These are phyloP conservation scores for Alosa alosa DNA, from an alignment of 2,113 vertebrate genomes.

Conservation along the genomic window DNA sequence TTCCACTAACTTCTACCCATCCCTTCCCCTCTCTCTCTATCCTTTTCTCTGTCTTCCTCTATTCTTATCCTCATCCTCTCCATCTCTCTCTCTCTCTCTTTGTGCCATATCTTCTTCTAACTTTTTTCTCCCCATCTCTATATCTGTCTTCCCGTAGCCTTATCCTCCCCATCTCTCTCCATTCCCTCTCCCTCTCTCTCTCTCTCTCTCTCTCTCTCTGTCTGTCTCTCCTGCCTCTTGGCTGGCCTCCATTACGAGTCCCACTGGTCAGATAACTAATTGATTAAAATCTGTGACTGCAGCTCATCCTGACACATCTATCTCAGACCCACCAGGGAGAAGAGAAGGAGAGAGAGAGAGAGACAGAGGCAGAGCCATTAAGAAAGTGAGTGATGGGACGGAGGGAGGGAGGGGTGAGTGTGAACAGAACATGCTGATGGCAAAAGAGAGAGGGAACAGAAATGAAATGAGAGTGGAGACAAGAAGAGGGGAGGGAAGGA, in stretches of 20 bases:
- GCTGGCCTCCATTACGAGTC: neutral
- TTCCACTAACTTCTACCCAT: no score
- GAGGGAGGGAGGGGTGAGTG: neutral
- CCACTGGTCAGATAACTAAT: conserved; percentile 11
- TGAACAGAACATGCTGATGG: neutral
- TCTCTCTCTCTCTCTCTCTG: neutral
- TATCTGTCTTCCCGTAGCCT: no score
- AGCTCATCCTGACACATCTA: neutral
- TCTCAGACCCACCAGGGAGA: conserved; percentile 74
- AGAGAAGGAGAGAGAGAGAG: neutral
- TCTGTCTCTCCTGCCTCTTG: neutral
- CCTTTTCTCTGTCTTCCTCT: no score
- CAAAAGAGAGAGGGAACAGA: conserved; percentile 16
- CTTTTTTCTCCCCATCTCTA: no score
- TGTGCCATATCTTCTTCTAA: no score
- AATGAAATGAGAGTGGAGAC: neutral
- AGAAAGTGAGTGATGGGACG: no score
- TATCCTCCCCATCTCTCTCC: neutral
- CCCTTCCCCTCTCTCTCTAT: no score
- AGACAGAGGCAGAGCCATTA: neutral
- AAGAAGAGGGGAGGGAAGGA: neutral
- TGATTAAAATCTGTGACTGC: neutral
- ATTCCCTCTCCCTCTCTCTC: no score
- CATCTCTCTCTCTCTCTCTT: no score
- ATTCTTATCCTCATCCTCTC: no score